Conservation (phyloP, 2,888 invertebrate species). For the Parnassius apollo region DNA sequence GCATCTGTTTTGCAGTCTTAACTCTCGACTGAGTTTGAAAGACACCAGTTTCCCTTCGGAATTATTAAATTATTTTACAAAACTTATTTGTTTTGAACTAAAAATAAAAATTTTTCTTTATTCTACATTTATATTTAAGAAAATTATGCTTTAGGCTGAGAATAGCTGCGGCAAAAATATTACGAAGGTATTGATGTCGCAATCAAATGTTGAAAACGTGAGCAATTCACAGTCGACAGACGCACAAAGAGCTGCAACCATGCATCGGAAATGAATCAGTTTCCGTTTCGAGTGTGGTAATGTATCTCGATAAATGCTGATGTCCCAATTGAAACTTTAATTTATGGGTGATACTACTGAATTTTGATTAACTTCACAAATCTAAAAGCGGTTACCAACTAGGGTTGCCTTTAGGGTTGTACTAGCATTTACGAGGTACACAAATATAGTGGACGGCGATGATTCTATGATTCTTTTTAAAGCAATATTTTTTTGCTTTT, state of each 20-base stretch:
- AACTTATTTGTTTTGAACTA: constrained; percentile 24
- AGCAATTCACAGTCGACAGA: constrained; percentile 73
- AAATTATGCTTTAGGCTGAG: constrained; percentile 22
- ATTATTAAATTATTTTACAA: constrained; percentile 37
- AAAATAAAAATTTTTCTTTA: not conserved
- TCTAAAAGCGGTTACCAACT: constrained; percentile 45
- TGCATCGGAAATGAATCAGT: constrained; percentile 81
- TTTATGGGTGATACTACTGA: constrained; percentile 45
- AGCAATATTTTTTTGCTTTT: no score
- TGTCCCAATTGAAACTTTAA: constrained; percentile 56
- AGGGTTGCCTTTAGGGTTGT: no score
- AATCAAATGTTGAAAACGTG: constrained; percentile 77
- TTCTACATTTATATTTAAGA: constrained; percentile 1
- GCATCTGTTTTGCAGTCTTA: constrained; percentile 68
- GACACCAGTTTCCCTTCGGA: constrained; percentile 32
- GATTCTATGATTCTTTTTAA: no score
- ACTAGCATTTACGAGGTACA: no score
- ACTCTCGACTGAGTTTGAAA: constrained; percentile 47
- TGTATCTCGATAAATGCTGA: constrained; percentile 53
- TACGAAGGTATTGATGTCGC: constrained; percentile 66
- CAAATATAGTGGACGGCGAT: no score
- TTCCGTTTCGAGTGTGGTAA: constrained; percentile 72
- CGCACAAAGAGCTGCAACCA: constrained; percentile 77
- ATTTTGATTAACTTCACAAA: constrained; percentile 39
- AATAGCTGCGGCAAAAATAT: constrained; percentile 35